A percentile compares a stretch with the other conserved stretches of the same genome.
Conservation (phyloP, 2,888 invertebrate genomes). For the Drosophila putrida region DNA sequence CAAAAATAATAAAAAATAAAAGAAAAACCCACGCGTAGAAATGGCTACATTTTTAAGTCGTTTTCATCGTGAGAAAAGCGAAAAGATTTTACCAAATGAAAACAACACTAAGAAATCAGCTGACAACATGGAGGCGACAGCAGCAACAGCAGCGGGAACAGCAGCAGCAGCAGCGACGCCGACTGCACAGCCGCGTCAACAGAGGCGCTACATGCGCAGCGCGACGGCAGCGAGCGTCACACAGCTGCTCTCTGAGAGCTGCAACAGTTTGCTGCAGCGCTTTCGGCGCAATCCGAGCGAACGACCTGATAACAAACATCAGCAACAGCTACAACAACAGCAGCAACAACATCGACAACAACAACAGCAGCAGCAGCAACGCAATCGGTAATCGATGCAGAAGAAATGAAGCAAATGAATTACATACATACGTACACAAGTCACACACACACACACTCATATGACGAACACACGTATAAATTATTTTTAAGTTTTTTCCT, state of each 20-base stretch:
- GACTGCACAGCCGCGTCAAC: constrained; percentile 85
- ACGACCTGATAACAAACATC: constrained; percentile 86
- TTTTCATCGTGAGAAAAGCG: constrained; percentile 84
- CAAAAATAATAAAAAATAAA: background rate
- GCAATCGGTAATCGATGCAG: constrained; percentile 82
- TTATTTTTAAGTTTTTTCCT: constrained; percentile 67
- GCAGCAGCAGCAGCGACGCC: constrained; percentile 35
- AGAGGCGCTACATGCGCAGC: constrained; percentile 91
- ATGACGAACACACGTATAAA: constrained; percentile 40
- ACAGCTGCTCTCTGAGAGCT: constrained; percentile 94
- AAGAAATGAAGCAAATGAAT: constrained; percentile 66
- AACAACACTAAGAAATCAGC: constrained; percentile 62
- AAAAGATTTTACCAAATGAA: constrained; percentile 75
- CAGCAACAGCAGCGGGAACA: constrained; percentile 37
- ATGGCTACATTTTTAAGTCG: constrained; percentile 84
- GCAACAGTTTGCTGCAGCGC: constrained; percentile 93
- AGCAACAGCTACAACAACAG: constrained; percentile 61
- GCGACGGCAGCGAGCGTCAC: constrained; percentile 93
- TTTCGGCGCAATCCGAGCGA: constrained; percentile 92
- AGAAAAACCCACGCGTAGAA: constrained; percentile 50
- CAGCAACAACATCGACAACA: constrained; percentile 53
- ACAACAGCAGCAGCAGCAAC: constrained; percentile 49
- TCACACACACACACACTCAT: constrained; percentile 1
- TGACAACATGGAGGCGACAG: constrained; percentile 48
- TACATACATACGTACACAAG: constrained; percentile 27